Evolutionary conservation across 1,140 invertebrate genomes (phyloP).

Genomic region (Platyura marginata): DNA sequence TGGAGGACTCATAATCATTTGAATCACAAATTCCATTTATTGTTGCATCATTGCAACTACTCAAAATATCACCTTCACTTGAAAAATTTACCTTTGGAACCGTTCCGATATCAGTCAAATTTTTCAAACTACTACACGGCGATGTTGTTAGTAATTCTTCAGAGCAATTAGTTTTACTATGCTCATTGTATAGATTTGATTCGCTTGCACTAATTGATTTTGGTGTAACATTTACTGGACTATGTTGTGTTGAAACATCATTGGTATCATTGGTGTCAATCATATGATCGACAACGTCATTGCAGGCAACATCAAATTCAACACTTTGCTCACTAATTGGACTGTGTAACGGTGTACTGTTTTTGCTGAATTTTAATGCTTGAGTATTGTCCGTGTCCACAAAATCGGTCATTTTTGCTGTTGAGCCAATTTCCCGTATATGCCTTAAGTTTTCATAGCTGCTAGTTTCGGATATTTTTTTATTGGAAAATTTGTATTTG

Average conservation of each 20-base stretch:
- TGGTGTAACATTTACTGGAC: not conserved
- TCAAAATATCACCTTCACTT: too few relatives aligned
- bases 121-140: too few relatives aligned
- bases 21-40: too few relatives aligned
- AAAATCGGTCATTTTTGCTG: constrained; percentile 18
- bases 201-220: not conserved
- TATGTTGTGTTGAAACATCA: too few relatives aligned
- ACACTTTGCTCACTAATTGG: not conserved
- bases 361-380: not conserved
- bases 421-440: constrained; percentile 22
- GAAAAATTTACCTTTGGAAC: too few relatives aligned
- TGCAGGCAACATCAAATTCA: not conserved
- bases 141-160: too few relatives aligned
- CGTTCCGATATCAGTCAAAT: too few relatives aligned
- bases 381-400: constrained; percentile 7
- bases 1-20: too few relatives aligned
- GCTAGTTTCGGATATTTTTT: constrained; percentile 13
- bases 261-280: too few relatives aligned
- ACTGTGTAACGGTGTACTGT: not conserved
- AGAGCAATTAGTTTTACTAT: not conserved
- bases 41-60: too few relatives aligned
- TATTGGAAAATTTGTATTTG: constrained; percentile 2
- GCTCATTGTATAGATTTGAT: not conserved
- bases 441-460: constrained; percentile 22
- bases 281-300: not conserved